These are phyloP conservation scores for Drosophila nr. fundita DNA, from an alignment of 2,888 invertebrate species.

Conservation along the genomic window DNA sequence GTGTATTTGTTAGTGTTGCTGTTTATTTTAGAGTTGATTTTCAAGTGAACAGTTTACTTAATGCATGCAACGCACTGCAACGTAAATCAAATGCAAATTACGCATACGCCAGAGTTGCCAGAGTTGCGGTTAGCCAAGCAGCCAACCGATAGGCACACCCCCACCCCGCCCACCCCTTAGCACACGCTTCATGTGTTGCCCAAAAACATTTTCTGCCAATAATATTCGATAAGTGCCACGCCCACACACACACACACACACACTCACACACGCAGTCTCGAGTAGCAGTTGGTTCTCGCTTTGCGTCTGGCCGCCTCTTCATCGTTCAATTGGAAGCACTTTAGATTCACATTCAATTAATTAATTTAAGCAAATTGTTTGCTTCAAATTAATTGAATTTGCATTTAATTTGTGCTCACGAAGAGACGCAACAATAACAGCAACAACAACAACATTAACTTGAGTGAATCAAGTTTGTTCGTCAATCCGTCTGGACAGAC, in stretches of 20 bases:
- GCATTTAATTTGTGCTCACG: conserved; percentile 81
- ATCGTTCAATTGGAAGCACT: conserved; percentile 76
- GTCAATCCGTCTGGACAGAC: conserved; percentile 37
- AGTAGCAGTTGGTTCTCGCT: conserved; percentile 10
- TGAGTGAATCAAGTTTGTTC: conserved; percentile 20
- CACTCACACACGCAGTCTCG: conserved; percentile 2
- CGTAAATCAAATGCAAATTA: conserved; percentile 71
- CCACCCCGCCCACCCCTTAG: conserved; percentile 13
- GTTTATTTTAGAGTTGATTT: conserved; percentile 81
- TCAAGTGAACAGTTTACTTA: conserved; percentile 81
- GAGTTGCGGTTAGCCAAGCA: conserved; percentile 65
- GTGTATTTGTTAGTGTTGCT: conserved; percentile 60
- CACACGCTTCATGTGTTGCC: conserved; percentile 31
- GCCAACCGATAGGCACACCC: conserved; percentile 14
- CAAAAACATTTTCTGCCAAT: conserved; percentile 64
- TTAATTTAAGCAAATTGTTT: conserved; percentile 84
- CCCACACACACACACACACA: conserved; percentile 33
- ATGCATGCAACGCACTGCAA: conserved; percentile 55
- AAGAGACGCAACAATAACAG: conserved; percentile 41
- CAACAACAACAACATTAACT: conserved; percentile 17
- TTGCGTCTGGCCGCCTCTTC: conserved; percentile 52
- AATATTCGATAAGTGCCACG: conserved; percentile 76
- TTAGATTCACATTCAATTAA: conserved; percentile 82
- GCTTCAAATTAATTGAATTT: conserved; percentile 84
- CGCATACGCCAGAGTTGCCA: conserved; percentile 75